Base-by-base conservation (phyloP, 2,113 vertebrate species). In the Shinisaurus crocodilurus region DNA sequence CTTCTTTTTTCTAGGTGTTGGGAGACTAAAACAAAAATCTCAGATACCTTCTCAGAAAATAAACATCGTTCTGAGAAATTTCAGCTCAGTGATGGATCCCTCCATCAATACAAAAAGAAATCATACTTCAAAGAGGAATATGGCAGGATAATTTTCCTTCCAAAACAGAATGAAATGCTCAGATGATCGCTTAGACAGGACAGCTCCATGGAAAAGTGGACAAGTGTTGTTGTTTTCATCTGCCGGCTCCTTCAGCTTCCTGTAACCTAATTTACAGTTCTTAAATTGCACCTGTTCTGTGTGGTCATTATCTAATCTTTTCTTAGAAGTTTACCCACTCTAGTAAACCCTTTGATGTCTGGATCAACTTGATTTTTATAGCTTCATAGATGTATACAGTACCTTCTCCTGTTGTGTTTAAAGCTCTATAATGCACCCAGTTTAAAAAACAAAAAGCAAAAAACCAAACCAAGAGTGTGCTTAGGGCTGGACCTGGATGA, bases 251-350 rank as follows among this genome's bases (percentile, higher is more conserved):
- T 93, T 91, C 88, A 82, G 69, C 81, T 92, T 96, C 72, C 93
- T 96, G 93, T 95, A 92, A 94, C 93, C 63, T 50, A 85, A 91
- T 93, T 85, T 94, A 91, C 89, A 93, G 82, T 93, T 95, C 89
- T 94, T 96, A 92, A 88, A 95, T 93, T 95, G 95, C 96, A 98
- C 97, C 98, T 98, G 97, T 96, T 93, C 65, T 80, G 90, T 86
- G 93, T 88, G 93, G 91, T 90, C 90, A 82, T 90, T 94, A 96
- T 96, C 96, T 96, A 92, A 96, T 95, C 94, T 96, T 95, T 70
- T 93, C 95, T 96, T 95, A 93, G 92, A 96, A 95, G 92, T 96
- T 96, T 96, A 87, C 92, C 89, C 90, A 95, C 93, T 95, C 93
- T 92, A 94, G 92, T 94, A 92, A 96, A 96, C 93, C 87, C 95